phyloP scores from a whole-genome alignment of 2,113 vertebrate genomes.

The Narcine bancroftii region DNA sequence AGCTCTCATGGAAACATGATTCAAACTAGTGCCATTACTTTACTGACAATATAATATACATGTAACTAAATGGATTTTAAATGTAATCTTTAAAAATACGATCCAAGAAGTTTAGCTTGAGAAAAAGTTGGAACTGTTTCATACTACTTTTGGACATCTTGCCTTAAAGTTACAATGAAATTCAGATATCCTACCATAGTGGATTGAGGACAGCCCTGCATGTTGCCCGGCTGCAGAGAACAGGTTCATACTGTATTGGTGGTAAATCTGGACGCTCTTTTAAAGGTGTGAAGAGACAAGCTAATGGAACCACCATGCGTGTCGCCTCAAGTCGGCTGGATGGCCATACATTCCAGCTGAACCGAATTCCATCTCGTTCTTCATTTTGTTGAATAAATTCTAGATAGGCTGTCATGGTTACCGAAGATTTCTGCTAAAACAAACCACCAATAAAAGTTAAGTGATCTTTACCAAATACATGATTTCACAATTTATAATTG shows the following conservation, averaged over 20 bases:
- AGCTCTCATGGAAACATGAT: background rate
- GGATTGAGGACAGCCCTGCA: constrained; percentile 94
- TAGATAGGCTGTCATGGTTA: constrained; percentile 75
- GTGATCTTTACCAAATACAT: background rate
- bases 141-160: background rate
- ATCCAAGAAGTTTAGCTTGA: background rate
- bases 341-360: constrained; percentile 98
- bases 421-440: constrained; percentile 6
- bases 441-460: background rate
- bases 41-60: background rate
- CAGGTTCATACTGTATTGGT: constrained; percentile 85
- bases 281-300: constrained; percentile 87
- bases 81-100: constrained; percentile 11
- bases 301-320: constrained; percentile 83
- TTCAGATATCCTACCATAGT: constrained; percentile 68
- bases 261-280: constrained; percentile 85
- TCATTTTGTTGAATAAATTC: constrained; percentile 98
- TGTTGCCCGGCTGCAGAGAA: constrained; percentile 80
- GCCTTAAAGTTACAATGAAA: background rate
- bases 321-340: constrained; percentile 91
- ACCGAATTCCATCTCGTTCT: constrained; percentile 86
- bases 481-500: background rate
- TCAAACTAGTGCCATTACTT: background rate
- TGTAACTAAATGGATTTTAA: background rate
- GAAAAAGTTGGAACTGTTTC: background rate